These are phyloP conservation scores for Holcopasites calliopsidis DNA, from an alignment of 1,140 invertebrate genomes.

Conservation along the genomic window DNA sequence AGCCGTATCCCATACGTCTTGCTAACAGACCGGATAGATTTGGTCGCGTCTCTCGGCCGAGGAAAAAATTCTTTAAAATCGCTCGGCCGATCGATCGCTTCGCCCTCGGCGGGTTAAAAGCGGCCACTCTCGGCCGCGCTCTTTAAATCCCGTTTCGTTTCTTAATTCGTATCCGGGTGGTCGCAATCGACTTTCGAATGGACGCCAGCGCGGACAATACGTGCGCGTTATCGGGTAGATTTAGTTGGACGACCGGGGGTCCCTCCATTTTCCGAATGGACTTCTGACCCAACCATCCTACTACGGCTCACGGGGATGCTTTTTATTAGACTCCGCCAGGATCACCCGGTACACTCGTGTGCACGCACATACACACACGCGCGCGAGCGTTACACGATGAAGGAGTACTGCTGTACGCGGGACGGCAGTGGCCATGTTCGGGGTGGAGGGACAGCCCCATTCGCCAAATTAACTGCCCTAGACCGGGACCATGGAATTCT, in stretches of 20 bases:
- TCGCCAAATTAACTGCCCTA: slow-evolving; percentile 78
- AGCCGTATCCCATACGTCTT: slow-evolving; percentile 78
- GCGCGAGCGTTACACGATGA: background rate
- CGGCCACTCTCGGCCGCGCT: background rate
- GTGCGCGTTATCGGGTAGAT: slow-evolving; percentile 76
- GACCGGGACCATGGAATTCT: slow-evolving; percentile 69
- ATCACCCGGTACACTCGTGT: slow-evolving; percentile 67
- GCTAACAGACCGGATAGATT: slow-evolving; percentile 74
- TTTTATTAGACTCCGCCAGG: slow-evolving; percentile 78
- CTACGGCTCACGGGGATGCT: slow-evolving; percentile 73
- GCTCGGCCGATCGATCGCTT: too few species aligned
- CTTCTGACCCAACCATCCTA: slow-evolving; percentile 76
- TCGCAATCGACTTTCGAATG: slow-evolving; percentile 36
- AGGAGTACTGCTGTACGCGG: slow-evolving; percentile 51
- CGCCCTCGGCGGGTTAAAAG: too few species aligned
- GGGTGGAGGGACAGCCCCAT: slow-evolving; percentile 73
- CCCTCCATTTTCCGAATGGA: slow-evolving; percentile 80
- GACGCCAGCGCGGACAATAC: slow-evolving; percentile 68
- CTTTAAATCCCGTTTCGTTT: slow-evolving; percentile 30
- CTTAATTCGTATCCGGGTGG: slow-evolving; percentile 23
- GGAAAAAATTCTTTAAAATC: slow-evolving; percentile 68
- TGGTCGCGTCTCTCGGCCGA: slow-evolving; percentile 57
- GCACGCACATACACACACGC: slow-evolving; percentile 4
- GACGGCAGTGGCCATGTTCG: slow-evolving; percentile 71
- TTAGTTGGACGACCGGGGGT: slow-evolving; percentile 77